Evolutionary conservation across 1,140 invertebrate species (phyloP).

Genomic region (Ylistrum balloti): DNA sequence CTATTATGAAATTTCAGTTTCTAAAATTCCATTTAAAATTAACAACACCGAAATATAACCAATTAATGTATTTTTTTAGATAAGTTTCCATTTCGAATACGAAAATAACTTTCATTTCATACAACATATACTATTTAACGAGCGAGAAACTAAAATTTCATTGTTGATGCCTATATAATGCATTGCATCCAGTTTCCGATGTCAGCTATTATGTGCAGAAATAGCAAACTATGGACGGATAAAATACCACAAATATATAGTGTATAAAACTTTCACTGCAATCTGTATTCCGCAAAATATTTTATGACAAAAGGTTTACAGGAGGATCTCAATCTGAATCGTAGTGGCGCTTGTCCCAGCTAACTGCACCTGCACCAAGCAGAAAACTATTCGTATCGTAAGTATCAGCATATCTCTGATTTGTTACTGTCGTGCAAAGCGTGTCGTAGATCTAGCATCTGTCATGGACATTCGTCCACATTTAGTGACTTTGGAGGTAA

Average conservation of each 20-base stretch:
- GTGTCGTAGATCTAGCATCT: neutral
- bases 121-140: too few species aligned
- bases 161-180: neutral
- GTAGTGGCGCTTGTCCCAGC: neutral
- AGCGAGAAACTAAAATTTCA: too few species aligned
- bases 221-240: neutral
- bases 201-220: too few species aligned
- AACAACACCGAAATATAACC: neutral
- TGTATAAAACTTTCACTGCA: neutral
- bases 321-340: neutral
- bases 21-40: neutral
- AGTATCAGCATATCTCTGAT: neutral
- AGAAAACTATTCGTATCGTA: neutral
- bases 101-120: too few species aligned
- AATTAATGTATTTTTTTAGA: neutral
- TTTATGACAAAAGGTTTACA: slow-evolving; percentile 2
- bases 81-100: neutral
- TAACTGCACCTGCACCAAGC: neutral
- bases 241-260: neutral
- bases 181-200: neutral
- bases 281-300: neutral
- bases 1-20: neutral
- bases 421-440: neutral
- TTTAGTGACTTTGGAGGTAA: slow-evolving; percentile 3
- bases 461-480: neutral